A percentile compares a stretch with the other conserved stretches of the same genome.
Conservation (phyloP, 2,888 invertebrate species). For the Lasioglossum lativentre region DNA sequence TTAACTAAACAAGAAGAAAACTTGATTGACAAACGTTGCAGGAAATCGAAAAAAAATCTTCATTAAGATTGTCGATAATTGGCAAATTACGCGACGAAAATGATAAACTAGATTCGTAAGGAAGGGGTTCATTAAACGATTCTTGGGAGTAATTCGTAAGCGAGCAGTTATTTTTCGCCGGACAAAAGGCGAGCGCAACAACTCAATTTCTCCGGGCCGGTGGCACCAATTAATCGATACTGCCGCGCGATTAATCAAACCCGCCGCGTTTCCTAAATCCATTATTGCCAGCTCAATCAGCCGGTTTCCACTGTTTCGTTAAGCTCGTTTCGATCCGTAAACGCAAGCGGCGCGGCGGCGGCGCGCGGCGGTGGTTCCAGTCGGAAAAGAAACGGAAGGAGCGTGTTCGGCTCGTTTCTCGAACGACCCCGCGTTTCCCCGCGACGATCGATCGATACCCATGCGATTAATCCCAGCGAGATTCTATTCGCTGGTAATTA, state of each 20-base stretch:
- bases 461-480: slow-evolving; percentile 66
- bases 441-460: slow-evolving; percentile 69
- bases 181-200: not conserved
- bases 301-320: slow-evolving; percentile 31
- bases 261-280: slow-evolving; percentile 52
- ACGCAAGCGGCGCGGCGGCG: not conserved
- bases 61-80: no score
- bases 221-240: slow-evolving; percentile 52
- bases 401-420: slow-evolving; percentile 23
- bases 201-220: slow-evolving; percentile 21
- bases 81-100: not conserved
- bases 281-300: slow-evolving; percentile 42
- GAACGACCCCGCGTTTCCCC: slow-evolving; percentile 48
- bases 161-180: not conserved
- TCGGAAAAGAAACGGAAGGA: slow-evolving; percentile 30
- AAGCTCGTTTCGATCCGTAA: slow-evolving; percentile 22
- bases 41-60: no score
- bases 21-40: no score
- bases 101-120: not conserved
- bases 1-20: no score
- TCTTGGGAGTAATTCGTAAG: not conserved
- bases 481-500: slow-evolving; percentile 70
- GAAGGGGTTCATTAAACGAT: not conserved
- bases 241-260: slow-evolving; percentile 47
- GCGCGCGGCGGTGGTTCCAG: not conserved